Evolutionary conservation across 1,140 invertebrate species (phyloP).

Genomic region (Carposina sasakii): DNA sequence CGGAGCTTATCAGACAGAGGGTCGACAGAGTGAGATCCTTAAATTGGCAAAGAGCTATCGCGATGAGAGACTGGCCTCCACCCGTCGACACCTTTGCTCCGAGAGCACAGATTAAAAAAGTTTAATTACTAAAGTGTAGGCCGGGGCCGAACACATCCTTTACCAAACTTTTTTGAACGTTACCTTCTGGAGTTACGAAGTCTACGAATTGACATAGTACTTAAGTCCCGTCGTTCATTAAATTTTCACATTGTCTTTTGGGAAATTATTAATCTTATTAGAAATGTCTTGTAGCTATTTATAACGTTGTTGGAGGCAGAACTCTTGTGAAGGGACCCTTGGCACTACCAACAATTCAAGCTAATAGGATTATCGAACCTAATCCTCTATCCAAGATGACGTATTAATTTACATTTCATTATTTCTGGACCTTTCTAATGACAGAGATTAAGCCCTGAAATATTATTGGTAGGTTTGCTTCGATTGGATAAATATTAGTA

Average conservation of each 20-base stretch:
- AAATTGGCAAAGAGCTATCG: constrained; percentile 64
- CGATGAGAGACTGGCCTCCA: constrained; percentile 50
- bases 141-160: constrained; percentile 39
- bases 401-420: constrained; percentile 40
- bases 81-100: constrained; percentile 55
- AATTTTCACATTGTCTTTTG: too few relatives aligned
- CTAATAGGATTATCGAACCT: constrained; percentile 29
- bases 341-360: constrained; percentile 18
- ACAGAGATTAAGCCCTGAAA: neutral
- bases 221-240: too few relatives aligned
- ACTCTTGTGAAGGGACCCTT: constrained; percentile 7
- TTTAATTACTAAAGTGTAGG: constrained; percentile 62
- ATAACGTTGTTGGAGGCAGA: neutral
- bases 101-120: constrained; percentile 54
- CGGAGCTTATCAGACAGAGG: constrained; percentile 53
- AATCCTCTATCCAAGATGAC: constrained; percentile 31
- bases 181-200: too few relatives aligned
- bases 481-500: too few relatives aligned
- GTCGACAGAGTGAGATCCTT: constrained; percentile 47
- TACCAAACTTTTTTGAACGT: too few relatives aligned
- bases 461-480: too few relatives aligned
- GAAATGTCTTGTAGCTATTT: too few relatives aligned
- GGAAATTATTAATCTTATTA: too few relatives aligned
- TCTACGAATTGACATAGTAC: too few relatives aligned
- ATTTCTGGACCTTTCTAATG: constrained; percentile 18